Evolutionary conservation across 35 echinoderm and acorn worm genomes (phyloP).

Genomic region (Apostichopus japonicus): DNA sequence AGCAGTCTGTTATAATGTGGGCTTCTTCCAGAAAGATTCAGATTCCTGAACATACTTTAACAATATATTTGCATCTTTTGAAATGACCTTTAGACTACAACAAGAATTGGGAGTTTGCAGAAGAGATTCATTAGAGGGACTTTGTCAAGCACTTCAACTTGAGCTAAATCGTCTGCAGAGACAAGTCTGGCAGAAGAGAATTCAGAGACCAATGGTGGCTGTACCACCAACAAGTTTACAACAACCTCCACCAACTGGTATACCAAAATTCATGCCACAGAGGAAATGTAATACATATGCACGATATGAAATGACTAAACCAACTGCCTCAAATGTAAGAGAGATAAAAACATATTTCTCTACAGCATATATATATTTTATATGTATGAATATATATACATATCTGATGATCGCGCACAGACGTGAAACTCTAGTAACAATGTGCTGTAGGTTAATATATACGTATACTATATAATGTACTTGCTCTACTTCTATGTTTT

Average conservation of each 20-base stretch:
- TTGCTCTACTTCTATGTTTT: too few species aligned
- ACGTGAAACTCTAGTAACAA: too few species aligned
- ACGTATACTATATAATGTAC: too few species aligned
- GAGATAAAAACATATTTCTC: background rate
- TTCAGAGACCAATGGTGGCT: conserved; percentile 39
- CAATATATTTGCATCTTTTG: background rate
- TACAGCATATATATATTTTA: background rate
- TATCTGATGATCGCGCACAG: too few species aligned
- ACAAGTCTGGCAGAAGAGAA: conserved; percentile 62
- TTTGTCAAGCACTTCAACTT: conserved; percentile 70
- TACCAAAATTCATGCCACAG: background rate
- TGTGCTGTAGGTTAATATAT: too few species aligned
- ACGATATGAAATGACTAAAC: background rate
- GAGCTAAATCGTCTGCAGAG: conserved; percentile 68
- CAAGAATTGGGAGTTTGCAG: conserved; percentile 62
- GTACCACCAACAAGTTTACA: background rate
- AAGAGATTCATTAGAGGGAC: conserved; percentile 63
- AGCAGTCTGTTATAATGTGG: background rate
- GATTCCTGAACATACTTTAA: too few species aligned
- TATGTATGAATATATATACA: too few species aligned
- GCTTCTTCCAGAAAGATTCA: background rate
- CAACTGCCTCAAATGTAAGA: background rate
- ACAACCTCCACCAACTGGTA: background rate
- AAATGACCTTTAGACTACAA: conserved; percentile 28
- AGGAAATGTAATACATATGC: background rate